phyloP scores from a whole-genome alignment of 2,888 invertebrate genomes.

The Drosophila yooni region DNA sequence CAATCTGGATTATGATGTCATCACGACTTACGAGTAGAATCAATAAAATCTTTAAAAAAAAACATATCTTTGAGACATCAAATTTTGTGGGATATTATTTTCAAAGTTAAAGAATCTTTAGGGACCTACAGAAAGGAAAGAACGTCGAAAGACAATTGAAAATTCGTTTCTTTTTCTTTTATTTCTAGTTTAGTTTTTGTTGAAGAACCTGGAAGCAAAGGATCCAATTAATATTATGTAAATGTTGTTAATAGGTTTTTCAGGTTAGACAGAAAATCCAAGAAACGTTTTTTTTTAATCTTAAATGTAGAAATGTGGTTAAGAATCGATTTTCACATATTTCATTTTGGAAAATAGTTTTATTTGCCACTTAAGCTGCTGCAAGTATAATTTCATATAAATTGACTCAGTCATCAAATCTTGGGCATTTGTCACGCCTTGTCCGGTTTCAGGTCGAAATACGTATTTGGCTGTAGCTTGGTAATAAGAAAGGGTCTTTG shows the following conservation, averaged over 20 bases:
- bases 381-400: neutral
- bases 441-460: neutral
- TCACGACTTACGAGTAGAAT: neutral
- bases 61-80: neutral
- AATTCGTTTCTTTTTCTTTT: neutral
- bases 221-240: neutral
- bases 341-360: neutral
- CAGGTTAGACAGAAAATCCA: neutral
- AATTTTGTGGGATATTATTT: neutral
- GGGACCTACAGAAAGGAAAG: neutral
- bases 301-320: neutral
- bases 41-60: neutral
- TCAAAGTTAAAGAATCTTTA: neutral
- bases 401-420: neutral
- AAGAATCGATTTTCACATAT: neutral
- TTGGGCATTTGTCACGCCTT: neutral
- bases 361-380: neutral
- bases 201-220: neutral
- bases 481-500: conserved; percentile 5
- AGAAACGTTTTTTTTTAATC: neutral
- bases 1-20: neutral
- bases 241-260: neutral
- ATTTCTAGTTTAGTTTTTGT: neutral
- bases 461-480: neutral
- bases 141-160: too few species aligned